Conservation (phyloP, 2,888 invertebrate species). For the Leptura quadrifasciata region DNA sequence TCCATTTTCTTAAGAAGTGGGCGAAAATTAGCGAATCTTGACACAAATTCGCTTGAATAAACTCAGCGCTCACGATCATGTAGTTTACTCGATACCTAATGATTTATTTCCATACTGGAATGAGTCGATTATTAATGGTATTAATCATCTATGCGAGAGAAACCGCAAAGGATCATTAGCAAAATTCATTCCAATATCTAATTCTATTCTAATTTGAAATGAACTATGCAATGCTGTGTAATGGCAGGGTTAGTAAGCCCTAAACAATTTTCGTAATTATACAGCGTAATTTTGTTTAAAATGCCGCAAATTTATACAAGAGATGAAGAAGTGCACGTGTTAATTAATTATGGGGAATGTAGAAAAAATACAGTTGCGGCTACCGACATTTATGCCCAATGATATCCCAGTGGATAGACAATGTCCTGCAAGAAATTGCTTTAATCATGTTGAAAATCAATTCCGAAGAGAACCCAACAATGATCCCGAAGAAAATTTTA, state of each 20-base stretch:
- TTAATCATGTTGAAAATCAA: too few relatives aligned
- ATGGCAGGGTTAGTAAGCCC: background rate
- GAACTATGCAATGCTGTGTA: background rate
- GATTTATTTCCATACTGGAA: conserved; percentile 17
- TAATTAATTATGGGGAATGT: too few relatives aligned
- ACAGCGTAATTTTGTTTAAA: too few relatives aligned
- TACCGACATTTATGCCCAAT: too few relatives aligned
- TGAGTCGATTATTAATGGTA: conserved; percentile 23
- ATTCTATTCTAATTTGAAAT: background rate
- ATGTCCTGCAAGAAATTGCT: too few relatives aligned
- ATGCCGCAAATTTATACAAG: too few relatives aligned
- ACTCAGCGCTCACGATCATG: conserved; percentile 36
- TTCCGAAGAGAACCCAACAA: too few relatives aligned
- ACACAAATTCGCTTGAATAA: conserved; percentile 37
- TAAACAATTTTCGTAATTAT: background rate
- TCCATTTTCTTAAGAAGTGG: conserved; percentile 18
- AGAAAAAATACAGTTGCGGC: too few relatives aligned
- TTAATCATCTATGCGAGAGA: background rate
- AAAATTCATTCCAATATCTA: background rate
- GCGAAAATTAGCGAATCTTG: conserved; percentile 41
- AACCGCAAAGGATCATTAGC: conserved; percentile 1
- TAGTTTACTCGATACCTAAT: conserved; percentile 31
- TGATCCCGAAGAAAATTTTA: too few relatives aligned
- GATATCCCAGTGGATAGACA: too few relatives aligned
- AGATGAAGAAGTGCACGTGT: too few relatives aligned